phyloP scores from a whole-genome alignment of 2,888 invertebrate species.

The Scaptomyza cyrtandrae region DNA sequence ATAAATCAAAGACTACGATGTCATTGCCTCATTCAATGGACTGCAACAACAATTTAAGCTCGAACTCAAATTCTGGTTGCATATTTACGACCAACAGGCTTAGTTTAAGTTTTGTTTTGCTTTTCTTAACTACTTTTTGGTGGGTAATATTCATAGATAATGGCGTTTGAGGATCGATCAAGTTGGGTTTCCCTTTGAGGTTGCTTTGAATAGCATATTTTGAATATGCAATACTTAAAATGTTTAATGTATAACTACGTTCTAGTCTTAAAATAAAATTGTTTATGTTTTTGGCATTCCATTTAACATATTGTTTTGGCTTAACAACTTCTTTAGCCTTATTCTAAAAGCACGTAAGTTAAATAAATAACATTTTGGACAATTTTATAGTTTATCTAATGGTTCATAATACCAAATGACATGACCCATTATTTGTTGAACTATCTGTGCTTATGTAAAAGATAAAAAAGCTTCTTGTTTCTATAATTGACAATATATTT shows the following conservation, averaged over 20 bases:
- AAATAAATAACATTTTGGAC: neutral
- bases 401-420: no score
- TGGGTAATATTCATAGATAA: no score
- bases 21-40: conserved; percentile 17
- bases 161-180: no score
- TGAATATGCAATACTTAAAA: neutral
- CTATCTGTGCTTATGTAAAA: neutral
- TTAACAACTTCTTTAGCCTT: neutral
- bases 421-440: neutral
- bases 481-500: neutral
- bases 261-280: neutral
- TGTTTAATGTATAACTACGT: neutral
- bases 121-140: conserved; percentile 11
- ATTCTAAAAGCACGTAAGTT: neutral
- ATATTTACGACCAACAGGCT: conserved; percentile 20
- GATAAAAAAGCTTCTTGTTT: neutral
- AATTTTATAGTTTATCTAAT: neutral
- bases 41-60: neutral
- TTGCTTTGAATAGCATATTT: neutral
- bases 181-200: no score
- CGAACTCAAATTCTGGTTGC: conserved; percentile 8
- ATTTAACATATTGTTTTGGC: neutral
- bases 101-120: conserved; percentile 12
- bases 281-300: neutral
- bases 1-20: conserved; percentile 14